Evolutionary conservation across 2,888 invertebrate species (phyloP), one percentile per base, ranked within the genome.

Genomic region (Rotaria socialis): DNA sequence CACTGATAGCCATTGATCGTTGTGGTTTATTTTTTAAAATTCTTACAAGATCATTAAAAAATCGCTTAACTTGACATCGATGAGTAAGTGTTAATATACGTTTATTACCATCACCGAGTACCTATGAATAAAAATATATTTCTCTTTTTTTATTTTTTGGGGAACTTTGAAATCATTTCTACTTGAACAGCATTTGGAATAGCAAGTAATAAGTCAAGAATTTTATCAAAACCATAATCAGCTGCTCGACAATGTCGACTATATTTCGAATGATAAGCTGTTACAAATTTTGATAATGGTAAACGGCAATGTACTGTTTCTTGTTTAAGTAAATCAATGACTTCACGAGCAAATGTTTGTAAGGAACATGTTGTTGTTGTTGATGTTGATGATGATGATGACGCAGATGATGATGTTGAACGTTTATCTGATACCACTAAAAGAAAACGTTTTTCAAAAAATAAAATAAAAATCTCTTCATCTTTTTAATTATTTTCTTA

Each of bases 271-370:
- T 87, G 87, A 84, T 87, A 87, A 56, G 80, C 47, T 22, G 84
- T 85, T 19, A 85, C 80, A 43, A 87, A 87, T 84, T 87, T 85
- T 19, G 85, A 85, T 55, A 87, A 52, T 24, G 85, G 87, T 55
- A 87, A 58, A 16, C 55, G 60, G 89, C 95, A 95, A 88, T 94
- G 94, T 6, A 8, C 8, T 0, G 95, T 94, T 43, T 94, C 94
- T 85, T 94, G 94, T 89, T 95, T 94, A 87, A 96, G 92, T 87
- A 96, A 91, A 90, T 96, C 96, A 0, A 95, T 94, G 35, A 96
- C 93, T 91, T 96, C 96, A 2, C 95, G 93, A 87, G 95, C 94
- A 89, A 96, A 94, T 88, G 95, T 92, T 85, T 94, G 93, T 67
- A 67, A 67, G 27, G 67, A 67, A 67, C 35, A 67, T 4, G 67